Conservation (phyloP, 2,113 vertebrate species). For the Dipodomys ordii region DNA sequence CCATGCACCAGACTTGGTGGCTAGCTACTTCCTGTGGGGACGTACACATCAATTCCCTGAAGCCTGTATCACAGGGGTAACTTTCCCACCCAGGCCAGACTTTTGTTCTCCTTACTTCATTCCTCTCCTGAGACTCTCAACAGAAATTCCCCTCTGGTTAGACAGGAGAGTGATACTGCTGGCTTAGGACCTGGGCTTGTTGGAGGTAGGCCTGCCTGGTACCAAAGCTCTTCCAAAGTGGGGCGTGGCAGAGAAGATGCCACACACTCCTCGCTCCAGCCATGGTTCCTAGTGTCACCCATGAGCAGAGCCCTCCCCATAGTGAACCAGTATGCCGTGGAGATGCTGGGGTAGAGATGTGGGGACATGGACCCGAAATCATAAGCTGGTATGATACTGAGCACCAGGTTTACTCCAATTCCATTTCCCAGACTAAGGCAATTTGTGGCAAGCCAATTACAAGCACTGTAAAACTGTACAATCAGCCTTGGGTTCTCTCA, state of each 20-base stretch:
- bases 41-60: neutral
- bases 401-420: neutral
- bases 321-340: neutral
- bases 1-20: neutral
- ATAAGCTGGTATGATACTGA: neutral
- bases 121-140: neutral
- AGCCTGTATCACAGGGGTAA: neutral
- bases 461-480: neutral
- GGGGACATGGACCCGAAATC: neutral
- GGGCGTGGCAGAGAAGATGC: neutral
- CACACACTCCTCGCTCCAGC: neutral
- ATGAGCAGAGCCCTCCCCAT: accelerated
- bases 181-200: neutral
- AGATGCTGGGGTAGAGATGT: neutral
- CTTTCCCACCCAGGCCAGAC: neutral
- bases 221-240: neutral
- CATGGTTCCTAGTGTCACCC: neutral
- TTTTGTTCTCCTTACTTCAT: neutral
- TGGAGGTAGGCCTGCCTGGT: neutral
- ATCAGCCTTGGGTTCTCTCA: neutral
- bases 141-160: neutral
- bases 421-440: neutral
- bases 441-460: neutral
- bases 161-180: neutral
- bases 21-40: neutral